Evolutionary conservation across 2,113 vertebrate genomes (phyloP).

Genomic region (Cynopterus brachyotis): DNA sequence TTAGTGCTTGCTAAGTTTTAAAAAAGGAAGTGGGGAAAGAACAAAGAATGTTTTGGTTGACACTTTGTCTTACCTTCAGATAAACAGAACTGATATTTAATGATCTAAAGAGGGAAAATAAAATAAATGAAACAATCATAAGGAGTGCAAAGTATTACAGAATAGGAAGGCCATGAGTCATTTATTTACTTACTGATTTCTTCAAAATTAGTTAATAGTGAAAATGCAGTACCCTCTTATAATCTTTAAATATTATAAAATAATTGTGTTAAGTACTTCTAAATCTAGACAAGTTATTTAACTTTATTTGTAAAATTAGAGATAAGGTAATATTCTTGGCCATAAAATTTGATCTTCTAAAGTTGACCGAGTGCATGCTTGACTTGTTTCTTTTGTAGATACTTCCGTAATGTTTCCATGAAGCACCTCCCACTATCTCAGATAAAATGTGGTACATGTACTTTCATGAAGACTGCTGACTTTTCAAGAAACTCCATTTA

Average conservation of each 20-base stretch:
- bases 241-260: constrained; percentile 66
- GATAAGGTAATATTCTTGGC: constrained; percentile 4
- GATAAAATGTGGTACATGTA: not conserved
- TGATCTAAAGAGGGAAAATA: constrained; percentile 97
- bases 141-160: constrained; percentile 87
- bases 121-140: constrained; percentile 89
- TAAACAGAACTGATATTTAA: constrained; percentile 99
- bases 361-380: not conserved
- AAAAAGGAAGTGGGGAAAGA: constrained; percentile 83
- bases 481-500: constrained; percentile 33
- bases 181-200: constrained; percentile 80
- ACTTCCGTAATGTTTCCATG: not conserved
- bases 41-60: constrained; percentile 84
- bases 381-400: constrained; percentile 35
- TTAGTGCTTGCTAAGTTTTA: constrained; percentile 82
- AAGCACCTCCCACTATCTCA: constrained; percentile 4
- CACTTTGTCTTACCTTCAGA: constrained; percentile 97
- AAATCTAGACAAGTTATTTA: constrained; percentile 39
- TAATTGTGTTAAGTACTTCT: constrained; percentile 42
- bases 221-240: constrained; percentile 88
- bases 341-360: constrained; percentile 42
- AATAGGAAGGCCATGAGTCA: constrained; percentile 88
- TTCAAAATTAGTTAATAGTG: constrained; percentile 82
- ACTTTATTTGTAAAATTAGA: constrained; percentile 52
- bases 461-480: constrained; percentile 39